Evolutionary conservation across 2,113 vertebrate species (phyloP).

Genomic region (Lepisosteus oculatus): DNA sequence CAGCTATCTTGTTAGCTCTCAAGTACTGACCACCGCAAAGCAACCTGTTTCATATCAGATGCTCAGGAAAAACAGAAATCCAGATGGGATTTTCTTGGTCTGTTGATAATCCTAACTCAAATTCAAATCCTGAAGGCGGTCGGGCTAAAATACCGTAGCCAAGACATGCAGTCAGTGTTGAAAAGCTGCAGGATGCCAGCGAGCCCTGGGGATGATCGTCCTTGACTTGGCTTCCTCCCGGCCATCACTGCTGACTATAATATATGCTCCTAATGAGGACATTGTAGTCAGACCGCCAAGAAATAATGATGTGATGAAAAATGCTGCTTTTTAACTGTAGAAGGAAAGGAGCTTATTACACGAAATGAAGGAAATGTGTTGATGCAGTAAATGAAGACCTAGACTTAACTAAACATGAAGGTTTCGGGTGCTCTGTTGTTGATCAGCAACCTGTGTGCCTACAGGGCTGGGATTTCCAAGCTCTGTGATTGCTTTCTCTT

Average conservation of each 20-base stretch:
- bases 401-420: neutral
- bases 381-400: neutral
- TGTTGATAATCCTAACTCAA: conserved; percentile 26
- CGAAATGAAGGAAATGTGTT: neutral
- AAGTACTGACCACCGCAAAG: conserved; percentile 28
- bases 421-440: neutral
- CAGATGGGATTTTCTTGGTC: conserved; percentile 38
- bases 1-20: conserved; percentile 18
- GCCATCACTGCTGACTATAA: conserved; percentile 4
- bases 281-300: conserved; percentile 1
- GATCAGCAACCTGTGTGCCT: neutral
- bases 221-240: conserved; percentile 25
- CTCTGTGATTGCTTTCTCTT: neutral
- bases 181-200: conserved; percentile 30
- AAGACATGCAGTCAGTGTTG: conserved; percentile 22
- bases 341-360: neutral
- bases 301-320: conserved; percentile 19
- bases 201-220: conserved; percentile 22
- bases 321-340: neutral
- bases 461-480: neutral
- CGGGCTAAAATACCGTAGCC: conserved; percentile 11
- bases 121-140: conserved; percentile 15
- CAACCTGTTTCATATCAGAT: conserved; percentile 24
- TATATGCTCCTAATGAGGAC: conserved; percentile 18
- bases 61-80: conserved; percentile 14